Base-by-base conservation (phyloP, 2,113 vertebrate genomes). In the Zapus hudsonius region DNA sequence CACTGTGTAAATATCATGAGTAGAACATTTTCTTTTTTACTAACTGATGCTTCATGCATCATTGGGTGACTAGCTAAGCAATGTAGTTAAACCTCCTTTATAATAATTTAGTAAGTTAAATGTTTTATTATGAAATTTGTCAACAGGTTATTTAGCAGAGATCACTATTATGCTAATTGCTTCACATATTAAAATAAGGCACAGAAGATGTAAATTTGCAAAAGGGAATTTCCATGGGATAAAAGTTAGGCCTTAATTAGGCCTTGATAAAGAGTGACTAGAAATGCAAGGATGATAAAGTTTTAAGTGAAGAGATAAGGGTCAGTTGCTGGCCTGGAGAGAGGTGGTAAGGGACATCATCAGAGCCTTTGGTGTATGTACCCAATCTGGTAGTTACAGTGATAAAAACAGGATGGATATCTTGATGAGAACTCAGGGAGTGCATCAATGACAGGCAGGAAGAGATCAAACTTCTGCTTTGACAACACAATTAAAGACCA, bases 111-210 rank as follows among this genome's bases (percentile, higher is more conserved):
- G 22, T 74, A 86, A 86, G 36, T 88, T 87, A 70, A 91, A 44
- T 81, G 67, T 33, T 95, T 95, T 44, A 47, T 52, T 36, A 75
- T 38, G 93, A 91, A 93, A 92, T 27, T 11, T 86, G 75, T 59
- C 81, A 73, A 69, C 3, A 63, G 22, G 25, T 47, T 91, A 59
- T 72, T 88, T 78, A 85, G 80, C 19, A 22, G 75, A 84, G 84
- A 11, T 72, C 47, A 92, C 70, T 87, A 80, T 78, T 84, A 69
- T 79, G 5, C 16, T 15, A 87, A 72, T 11, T 78, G 57, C 10
- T 74, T 87, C 67, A 78, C 38, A 52, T 22, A 40, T 40, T 93
- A 61, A 90, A 96, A 88, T 57, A 89, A 94, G 61, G 40, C 70
- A 87, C 15, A 78, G 52, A 84, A 88, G 44, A 85, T 19, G n/a